Evolutionary conservation across 2,113 vertebrate species (phyloP).

Genomic region (Chaetops frenatus): DNA sequence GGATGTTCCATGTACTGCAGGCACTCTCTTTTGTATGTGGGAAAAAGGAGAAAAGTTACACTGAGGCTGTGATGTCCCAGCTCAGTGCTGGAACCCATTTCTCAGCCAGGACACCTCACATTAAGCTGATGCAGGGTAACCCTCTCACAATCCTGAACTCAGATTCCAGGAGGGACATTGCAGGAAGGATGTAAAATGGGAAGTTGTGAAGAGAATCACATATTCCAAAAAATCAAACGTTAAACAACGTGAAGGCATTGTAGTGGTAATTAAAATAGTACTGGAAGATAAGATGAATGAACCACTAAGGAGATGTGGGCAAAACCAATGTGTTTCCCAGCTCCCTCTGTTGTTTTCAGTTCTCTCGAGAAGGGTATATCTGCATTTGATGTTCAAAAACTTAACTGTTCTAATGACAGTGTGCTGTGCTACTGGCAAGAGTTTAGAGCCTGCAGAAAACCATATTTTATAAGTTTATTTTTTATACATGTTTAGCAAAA

Average conservation of each 20-base stretch:
- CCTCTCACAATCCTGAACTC: not conserved
- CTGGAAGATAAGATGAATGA: not conserved
- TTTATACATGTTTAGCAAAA: not conserved
- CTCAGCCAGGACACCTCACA: not conserved
- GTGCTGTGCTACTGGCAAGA: not conserved
- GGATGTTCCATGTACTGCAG: not conserved
- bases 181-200: not conserved
- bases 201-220: rapidly evolving
- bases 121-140: not conserved
- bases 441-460: not conserved
- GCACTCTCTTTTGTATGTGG: rapidly evolving
- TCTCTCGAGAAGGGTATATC: not conserved
- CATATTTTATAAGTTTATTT: not conserved
- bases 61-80: rapidly evolving
- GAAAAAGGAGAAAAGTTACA: rapidly evolving
- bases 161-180: not conserved
- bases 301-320: not conserved
- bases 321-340: not conserved
- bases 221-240: not conserved
- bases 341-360: not conserved
- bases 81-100: not conserved
- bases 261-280: not conserved
- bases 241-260: not conserved
- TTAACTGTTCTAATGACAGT: rapidly evolving
- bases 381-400: not conserved